A percentile compares a stretch with the other conserved stretches of the same genome.
These are phyloP conservation scores for Reticulitermes lucifugus DNA, from an alignment of 2,888 invertebrate species.

Conservation along the genomic window DNA sequence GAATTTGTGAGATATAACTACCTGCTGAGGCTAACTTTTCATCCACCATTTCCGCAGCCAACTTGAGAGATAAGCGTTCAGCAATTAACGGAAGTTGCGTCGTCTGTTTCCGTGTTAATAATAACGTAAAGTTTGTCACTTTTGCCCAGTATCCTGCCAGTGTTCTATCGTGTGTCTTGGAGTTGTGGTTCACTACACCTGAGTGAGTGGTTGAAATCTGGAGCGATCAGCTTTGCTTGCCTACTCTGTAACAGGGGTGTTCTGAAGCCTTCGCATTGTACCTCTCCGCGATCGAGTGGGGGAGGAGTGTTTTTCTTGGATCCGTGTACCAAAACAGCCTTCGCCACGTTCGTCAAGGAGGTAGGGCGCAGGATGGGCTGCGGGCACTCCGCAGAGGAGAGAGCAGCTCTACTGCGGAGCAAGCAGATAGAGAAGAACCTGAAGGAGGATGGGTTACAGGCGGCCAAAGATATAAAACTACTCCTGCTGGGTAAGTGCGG, in stretches of 20 bases:
- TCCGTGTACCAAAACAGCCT: slow-evolving; percentile 36
- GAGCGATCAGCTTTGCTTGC: not conserved
- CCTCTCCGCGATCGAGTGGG: not conserved
- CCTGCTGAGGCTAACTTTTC: too few relatives aligned
- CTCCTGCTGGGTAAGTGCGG: slow-evolving; percentile 68
- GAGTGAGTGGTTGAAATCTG: not conserved
- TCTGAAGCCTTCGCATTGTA: not conserved
- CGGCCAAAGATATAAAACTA: slow-evolving; percentile 75
- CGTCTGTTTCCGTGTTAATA: not conserved
- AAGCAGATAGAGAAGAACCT: slow-evolving; percentile 74
- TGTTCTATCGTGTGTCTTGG: not conserved
- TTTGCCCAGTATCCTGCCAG: not conserved
- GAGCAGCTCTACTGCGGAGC: slow-evolving; percentile 71
- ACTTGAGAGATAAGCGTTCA: not conserved
- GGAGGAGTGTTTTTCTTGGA: not conserved
- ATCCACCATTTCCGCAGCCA: not conserved
- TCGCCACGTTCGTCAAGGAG: slow-evolving; percentile 52
- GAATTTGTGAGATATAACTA: not conserved
- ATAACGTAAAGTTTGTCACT: not conserved
- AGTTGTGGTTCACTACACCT: not conserved
- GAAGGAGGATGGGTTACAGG: slow-evolving; percentile 75
- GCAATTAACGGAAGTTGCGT: not conserved
- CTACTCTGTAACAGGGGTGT: not conserved
- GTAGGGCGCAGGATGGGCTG: slow-evolving; percentile 66
- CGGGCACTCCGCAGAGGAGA: slow-evolving; percentile 73